Conservation (phyloP, 2,888 invertebrate species). For the Amphiduros pacificus region DNA sequence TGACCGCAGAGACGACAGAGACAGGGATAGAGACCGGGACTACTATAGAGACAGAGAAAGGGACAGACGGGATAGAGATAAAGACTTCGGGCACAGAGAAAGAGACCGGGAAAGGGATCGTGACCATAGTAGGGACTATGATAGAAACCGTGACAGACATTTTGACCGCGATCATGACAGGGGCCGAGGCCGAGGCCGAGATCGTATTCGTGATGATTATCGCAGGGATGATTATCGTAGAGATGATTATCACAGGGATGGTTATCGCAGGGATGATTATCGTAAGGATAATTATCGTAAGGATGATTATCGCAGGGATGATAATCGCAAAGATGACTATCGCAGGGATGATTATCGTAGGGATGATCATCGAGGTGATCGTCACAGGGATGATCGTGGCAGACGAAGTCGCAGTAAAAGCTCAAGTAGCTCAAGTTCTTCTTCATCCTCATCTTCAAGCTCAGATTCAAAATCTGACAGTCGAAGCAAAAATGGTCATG, state of each 20-base stretch:
- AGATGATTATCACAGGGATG: neutral
- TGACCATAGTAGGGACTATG: neutral
- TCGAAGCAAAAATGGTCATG: too few species aligned
- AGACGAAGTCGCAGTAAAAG: neutral
- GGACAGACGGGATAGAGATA: neutral
- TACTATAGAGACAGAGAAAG: neutral
- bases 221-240: too few species aligned
- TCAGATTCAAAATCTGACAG: too few species aligned
- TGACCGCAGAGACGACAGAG: neutral
- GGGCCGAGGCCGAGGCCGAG: neutral
- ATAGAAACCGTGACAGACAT: neutral
- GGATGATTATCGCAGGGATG: neutral
- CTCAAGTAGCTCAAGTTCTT: neutral
- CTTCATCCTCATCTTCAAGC: too few species aligned
- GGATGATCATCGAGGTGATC: neutral
- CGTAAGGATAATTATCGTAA: neutral
- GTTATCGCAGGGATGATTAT: neutral
- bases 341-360: neutral
- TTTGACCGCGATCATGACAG: neutral
- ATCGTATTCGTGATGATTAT: neutral
- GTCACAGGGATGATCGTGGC: neutral
- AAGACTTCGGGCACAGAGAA: neutral
- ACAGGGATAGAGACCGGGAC: neutral
- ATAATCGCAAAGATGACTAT: neutral
- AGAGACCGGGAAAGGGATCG: neutral